A percentile compares a stretch with the other conserved stretches of the same genome.
phyloP scores from a whole-genome alignment of 2,113 vertebrate species.

The Protomyctophum bolini region DNA sequence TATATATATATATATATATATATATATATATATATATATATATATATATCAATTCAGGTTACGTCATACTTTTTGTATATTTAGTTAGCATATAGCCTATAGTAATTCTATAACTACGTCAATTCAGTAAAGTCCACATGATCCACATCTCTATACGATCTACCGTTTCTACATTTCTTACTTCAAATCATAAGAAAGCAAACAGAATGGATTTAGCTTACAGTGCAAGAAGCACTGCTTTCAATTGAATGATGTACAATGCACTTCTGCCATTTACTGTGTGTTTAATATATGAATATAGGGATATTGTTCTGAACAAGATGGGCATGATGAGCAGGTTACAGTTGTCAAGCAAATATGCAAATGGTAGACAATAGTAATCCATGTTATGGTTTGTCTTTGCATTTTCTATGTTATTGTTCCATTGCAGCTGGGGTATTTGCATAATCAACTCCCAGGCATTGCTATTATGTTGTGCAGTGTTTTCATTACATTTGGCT shows the following conservation, averaged over 20 bases:
- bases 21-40: constrained; percentile 3
- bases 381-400: constrained; percentile 68
- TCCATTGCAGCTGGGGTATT: constrained; percentile 72
- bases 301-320: constrained; percentile 63
- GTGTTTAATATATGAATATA: constrained; percentile 60
- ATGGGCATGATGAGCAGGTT: constrained; percentile 71
- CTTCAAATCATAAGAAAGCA: constrained; percentile 32
- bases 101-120: background rate
- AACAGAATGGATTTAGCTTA: constrained; percentile 12
- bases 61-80: background rate
- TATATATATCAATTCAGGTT: constrained; percentile 10
- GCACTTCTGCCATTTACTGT: constrained; percentile 49
- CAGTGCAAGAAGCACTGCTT: constrained; percentile 32
- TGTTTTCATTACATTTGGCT: constrained; percentile 64
- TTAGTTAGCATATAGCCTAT: background rate
- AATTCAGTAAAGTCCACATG: background rate
- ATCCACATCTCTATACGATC: constrained; percentile 4
- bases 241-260: constrained; percentile 62
- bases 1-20: background rate
- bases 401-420: constrained; percentile 71
- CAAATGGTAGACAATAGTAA: constrained; percentile 68
- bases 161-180: constrained; percentile 30
- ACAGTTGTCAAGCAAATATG: constrained; percentile 71
- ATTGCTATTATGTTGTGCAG: constrained; percentile 64
- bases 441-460: constrained; percentile 73